phyloP scores from a whole-genome alignment of 2,888 invertebrate genomes.

The Mesorhabditis belari region DNA sequence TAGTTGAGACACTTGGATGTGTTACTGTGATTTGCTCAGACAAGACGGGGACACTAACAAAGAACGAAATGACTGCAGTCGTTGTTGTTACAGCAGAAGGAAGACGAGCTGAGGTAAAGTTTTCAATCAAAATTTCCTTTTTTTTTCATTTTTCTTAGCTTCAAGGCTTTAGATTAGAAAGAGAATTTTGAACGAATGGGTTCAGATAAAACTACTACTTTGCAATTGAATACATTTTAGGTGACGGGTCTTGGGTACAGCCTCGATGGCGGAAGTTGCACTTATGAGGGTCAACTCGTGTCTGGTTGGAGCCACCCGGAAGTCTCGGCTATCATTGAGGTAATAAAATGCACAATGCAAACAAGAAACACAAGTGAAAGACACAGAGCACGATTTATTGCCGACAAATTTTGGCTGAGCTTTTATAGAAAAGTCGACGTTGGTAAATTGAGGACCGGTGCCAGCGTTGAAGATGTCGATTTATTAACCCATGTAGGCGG shows the following conservation, averaged over 20 bases:
- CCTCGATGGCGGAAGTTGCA: constrained; percentile 70
- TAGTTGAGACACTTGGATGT: constrained; percentile 63
- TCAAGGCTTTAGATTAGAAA: too few relatives aligned
- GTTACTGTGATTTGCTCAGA: constrained; percentile 86
- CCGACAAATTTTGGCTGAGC: too few relatives aligned
- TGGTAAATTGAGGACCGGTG: too few relatives aligned
- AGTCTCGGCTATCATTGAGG: constrained; percentile 71
- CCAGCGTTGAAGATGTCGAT: too few relatives aligned
- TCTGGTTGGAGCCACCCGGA: constrained; percentile 53
- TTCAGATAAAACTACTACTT: too few relatives aligned
- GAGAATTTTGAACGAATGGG: too few relatives aligned
- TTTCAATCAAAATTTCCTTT: too few relatives aligned
- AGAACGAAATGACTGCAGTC: constrained; percentile 99
- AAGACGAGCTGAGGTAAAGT: constrained; percentile 80
- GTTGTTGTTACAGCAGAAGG: constrained; percentile 84
- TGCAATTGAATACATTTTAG: constrained; percentile 41
- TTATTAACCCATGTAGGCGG: too few relatives aligned
- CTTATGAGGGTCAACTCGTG: constrained; percentile 50
- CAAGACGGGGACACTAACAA: constrained; percentile 95
- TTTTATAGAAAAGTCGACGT: too few relatives aligned
- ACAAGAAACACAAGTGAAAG: background rate
- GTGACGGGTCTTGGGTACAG: constrained; percentile 85
- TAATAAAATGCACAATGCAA: constrained; percentile 51
- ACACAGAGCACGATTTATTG: background rate
- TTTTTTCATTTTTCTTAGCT: too few relatives aligned